Conservation (phyloP, 2,888 invertebrate species). For the Melangyna quadrimaculata region DNA sequence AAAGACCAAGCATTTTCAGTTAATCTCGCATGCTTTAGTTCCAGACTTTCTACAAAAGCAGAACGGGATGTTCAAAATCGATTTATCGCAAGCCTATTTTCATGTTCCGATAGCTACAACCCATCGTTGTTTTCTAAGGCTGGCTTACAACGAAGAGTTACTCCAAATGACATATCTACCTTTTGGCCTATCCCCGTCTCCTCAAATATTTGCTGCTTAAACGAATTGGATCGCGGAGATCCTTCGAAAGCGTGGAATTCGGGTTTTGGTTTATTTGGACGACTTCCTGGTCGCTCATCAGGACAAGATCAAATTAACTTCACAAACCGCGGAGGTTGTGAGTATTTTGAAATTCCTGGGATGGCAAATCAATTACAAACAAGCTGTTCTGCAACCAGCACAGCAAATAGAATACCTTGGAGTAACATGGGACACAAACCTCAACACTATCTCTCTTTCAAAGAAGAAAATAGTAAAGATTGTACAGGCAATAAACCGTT, state of each 20-base stretch:
- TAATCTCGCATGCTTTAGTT: too few species aligned
- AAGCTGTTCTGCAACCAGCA: constrained; percentile 4
- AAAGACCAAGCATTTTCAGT: constrained; percentile 22
- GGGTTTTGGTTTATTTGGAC: constrained; percentile 16
- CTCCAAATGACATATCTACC: constrained; percentile 25
- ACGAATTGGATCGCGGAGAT: constrained; percentile 46
- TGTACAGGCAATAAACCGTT: too few species aligned
- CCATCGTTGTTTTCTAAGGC: constrained; percentile 21
- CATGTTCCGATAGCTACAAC: not conserved
- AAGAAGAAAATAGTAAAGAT: too few species aligned
- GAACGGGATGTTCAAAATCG: constrained; percentile 39
- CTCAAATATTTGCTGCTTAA: constrained; percentile 20
- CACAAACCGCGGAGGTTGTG: constrained; percentile 38
- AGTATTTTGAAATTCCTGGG: constrained; percentile 10
- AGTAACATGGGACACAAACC: constrained; percentile 3
- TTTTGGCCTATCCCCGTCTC: constrained; percentile 27
- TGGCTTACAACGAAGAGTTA: constrained; percentile 28
- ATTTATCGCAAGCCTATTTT: constrained; percentile 35
- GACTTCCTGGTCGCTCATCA: constrained; percentile 30
- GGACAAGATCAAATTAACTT: constrained; percentile 23
- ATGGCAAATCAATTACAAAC: constrained; percentile 24
- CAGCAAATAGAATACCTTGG: constrained; percentile 18
- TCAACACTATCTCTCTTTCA: too few species aligned
- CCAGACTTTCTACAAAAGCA: constrained; percentile 33
- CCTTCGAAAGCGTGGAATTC: too few species aligned